Evolutionary conservation across 2,797 vertebrate genomes (phyloP), one percentile per base, ranked within the genome.

Genomic region (Chrosomus eos): DNA sequence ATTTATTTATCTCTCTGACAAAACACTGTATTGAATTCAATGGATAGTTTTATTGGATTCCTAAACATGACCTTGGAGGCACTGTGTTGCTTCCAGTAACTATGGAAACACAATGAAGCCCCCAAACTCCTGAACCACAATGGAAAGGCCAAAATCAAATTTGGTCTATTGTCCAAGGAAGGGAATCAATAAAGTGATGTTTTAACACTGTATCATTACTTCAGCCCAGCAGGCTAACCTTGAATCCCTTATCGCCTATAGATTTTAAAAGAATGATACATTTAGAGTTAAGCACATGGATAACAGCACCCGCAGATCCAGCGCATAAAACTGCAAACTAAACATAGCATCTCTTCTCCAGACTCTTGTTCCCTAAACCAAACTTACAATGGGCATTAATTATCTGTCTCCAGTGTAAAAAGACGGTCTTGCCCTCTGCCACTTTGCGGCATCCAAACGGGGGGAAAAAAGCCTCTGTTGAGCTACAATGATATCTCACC

Each of bases 51-150:
- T 64, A 43, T 58, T 51, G 53, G 38, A 77, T 66, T 88, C 80
- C 85, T 66, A 70, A 53, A 76, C 77, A 58, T 71, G 85, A 87
- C 85, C 88, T 58, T 53, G 40, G 16, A 79, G 74, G 23, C 66
- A 78, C 19, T 26, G 38, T 28, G 40, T 77, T 84, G 83, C 38
- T 62, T 79, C n/a, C 53, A 26, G 66, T 79, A 84, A 79, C 76
- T 72, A 79, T 79, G 66, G 66, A 79, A 79, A 84, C 23, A 8
- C 38, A 72, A 64, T 79, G 58, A 84, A 62, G 40, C 26, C 66
- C 55, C 36, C 45, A 84, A 68, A 84, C 74, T 51, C 51, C 33
- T 60, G 51, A 28, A 23, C 51, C 74, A 70, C 62, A 67, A 58
- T 55, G 82, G 36, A 84, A 40, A 33, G 26, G 70, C 82, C 73